A percentile compares a stretch with the other conserved stretches of the same genome.
These are phyloP conservation scores for Orussus abietinus DNA, from an alignment of 1,140 invertebrate species.

Conservation along the genomic window DNA sequence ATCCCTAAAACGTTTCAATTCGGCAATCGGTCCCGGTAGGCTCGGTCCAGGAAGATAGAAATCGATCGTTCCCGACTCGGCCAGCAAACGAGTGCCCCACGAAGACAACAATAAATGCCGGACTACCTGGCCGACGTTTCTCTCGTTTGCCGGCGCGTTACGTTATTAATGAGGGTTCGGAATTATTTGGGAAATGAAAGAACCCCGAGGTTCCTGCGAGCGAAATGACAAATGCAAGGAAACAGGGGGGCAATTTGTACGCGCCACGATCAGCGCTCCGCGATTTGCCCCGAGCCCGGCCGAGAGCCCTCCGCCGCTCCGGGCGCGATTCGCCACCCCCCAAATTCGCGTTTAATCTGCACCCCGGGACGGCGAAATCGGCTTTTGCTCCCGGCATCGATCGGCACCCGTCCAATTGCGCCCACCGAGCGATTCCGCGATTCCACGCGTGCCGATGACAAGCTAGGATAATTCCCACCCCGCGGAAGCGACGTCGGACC, in stretches of 20 bases:
- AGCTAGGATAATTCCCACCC: too few species aligned
- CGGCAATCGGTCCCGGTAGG: slow-evolving; percentile 17
- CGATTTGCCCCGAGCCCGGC: too few species aligned
- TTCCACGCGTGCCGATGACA: too few species aligned
- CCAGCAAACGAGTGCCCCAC: not conserved
- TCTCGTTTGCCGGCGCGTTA: slow-evolving; percentile 30
- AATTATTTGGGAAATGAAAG: slow-evolving; percentile 49
- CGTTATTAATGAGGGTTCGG: slow-evolving; percentile 45
- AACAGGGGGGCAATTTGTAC: slow-evolving; percentile 46
- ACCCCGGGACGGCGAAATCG: too few species aligned
- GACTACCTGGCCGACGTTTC: slow-evolving; percentile 13
- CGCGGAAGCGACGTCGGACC: too few species aligned
- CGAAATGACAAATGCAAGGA: slow-evolving; percentile 48
- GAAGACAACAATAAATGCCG: slow-evolving; percentile 4
- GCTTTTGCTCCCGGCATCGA: too few species aligned
- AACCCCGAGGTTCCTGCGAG: slow-evolving; percentile 36
- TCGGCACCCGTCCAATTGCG: too few species aligned
- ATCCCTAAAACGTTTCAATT: slow-evolving; percentile 37
- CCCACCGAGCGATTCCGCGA: too few species aligned
- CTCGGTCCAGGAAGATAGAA: slow-evolving; percentile 22
- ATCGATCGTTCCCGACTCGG: too few species aligned
- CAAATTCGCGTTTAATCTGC: not conserved
- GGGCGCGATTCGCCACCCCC: too few species aligned
- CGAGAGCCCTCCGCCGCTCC: too few species aligned
- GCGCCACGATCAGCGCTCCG: too few species aligned